Conservation (phyloP, 2,888 invertebrate species). For the Brachyptera putata region DNA sequence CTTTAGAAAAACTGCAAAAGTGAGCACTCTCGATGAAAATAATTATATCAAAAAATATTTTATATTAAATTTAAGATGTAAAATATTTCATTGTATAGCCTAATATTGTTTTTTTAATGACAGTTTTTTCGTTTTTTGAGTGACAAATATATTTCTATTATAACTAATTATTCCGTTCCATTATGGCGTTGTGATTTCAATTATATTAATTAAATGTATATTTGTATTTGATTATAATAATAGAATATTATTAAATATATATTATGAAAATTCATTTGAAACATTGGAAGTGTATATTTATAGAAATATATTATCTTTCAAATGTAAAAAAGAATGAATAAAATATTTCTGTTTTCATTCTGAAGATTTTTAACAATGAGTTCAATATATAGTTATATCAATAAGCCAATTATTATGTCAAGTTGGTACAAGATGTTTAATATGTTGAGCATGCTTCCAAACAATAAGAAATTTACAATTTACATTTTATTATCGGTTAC, state of each 20-base stretch:
- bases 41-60: conserved; percentile 17
- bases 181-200: conserved; percentile 28
- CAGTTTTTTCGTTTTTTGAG: conserved; percentile 10
- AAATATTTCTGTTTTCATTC: too few relatives aligned
- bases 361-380: too few relatives aligned
- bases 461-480: too few relatives aligned
- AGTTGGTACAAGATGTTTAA: too few relatives aligned
- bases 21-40: too few relatives aligned
- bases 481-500: too few relatives aligned
- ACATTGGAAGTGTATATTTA: background rate
- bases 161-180: conserved; percentile 27
- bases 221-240: conserved; percentile 24
- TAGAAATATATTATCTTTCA: conserved; percentile 19
- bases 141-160: conserved; percentile 13
- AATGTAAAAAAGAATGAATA: too few relatives aligned
- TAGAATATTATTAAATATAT: conserved; percentile 13
- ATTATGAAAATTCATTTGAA: background rate
- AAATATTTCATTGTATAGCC: background rate
- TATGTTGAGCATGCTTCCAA: too few relatives aligned
- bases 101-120: background rate
- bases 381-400: too few relatives aligned
- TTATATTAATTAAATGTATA: conserved; percentile 25
- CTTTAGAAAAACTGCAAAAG: too few relatives aligned
- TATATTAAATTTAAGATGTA: conserved; percentile 8
- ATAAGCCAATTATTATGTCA: too few relatives aligned